Evolutionary conservation across 2,113 vertebrate genomes (phyloP), one percentile per base, ranked within the genome.

Genomic region (Callocephalon fimbriatum): DNA sequence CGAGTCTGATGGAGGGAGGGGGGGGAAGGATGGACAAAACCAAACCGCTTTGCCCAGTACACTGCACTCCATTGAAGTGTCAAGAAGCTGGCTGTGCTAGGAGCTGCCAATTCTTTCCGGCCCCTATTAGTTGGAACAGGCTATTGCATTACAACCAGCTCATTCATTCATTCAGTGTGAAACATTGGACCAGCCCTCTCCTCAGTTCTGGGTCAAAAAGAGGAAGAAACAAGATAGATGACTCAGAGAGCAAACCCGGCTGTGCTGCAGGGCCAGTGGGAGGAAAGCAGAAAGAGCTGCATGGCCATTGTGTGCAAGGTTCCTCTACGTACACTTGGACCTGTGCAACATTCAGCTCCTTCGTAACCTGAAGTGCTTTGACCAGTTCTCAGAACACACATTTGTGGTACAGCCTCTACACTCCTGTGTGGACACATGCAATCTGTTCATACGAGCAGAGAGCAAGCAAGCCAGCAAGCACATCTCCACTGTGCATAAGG

Each of bases 241-340:
- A 53, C 58, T 71, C 31, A 45, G 66, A 65, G 44, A 70, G 4
- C 35, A 29, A 45, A 29, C 56, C 71, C 2, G 6, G 81, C 56
- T 48, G 32, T 50, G 74, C 92, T 88, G 71, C 74, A 72, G 44
- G 31, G 71, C 74, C 61, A 38, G 25, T 2, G 8, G 10, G 72
- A 35, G 40, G 26, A 35, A 6, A 66, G 85, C 59, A 40, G 45
- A 10, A 11, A 5, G 25, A 50, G 37, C 9, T 75, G 42, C 37
- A 3, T 0, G 38, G 50, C 48, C 15, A 0, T 2, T 9, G 37
- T 6, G 15, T 5, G 35, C n/a, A 21, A 27, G 23, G 59, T 4
- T 73, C 42, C 73, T 18, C 1, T 10, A 10, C 1, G 0, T 5
- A 29, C 11, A 4, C 35, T 5, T 26, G 61, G 25, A 19, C 42